phyloP scores from a whole-genome alignment of 2,113 vertebrate genomes.

The Dunckerocampus dactyliophorus region DNA sequence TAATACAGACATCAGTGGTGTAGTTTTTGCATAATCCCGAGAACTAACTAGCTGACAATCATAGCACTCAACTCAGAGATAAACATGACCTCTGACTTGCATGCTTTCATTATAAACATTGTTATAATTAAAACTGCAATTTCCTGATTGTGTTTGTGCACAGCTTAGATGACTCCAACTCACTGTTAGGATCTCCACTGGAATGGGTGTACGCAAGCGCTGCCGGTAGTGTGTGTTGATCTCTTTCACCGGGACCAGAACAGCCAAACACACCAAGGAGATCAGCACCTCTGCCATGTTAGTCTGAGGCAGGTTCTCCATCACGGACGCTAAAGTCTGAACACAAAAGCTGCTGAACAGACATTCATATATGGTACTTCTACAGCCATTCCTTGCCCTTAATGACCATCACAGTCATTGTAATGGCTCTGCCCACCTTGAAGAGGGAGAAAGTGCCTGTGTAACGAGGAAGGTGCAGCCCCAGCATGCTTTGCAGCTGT shows the following conservation, averaged over 20 bases:
- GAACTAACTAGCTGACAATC: no score
- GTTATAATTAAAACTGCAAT: no score
- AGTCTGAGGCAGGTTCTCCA: constrained; percentile 77
- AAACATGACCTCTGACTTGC: no score
- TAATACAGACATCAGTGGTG: no score
- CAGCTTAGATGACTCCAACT: constrained; percentile 47
- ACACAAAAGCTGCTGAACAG: constrained; percentile 17
- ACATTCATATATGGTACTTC: not conserved
- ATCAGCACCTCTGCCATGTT: constrained; percentile 82
- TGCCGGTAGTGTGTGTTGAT: constrained; percentile 81
- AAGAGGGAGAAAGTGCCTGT: constrained; percentile 85
- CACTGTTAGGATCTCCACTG: constrained; percentile 85
- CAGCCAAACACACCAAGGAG: constrained; percentile 79
- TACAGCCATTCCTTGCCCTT: not conserved
- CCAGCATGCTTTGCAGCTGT: constrained; percentile 86
- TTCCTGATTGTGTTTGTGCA: no score
- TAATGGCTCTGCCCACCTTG: constrained; percentile 66
- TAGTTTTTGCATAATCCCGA: no score
- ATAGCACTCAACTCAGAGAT: no score
- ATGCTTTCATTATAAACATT: no score
- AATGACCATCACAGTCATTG: not conserved
- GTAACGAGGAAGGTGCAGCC: constrained; percentile 80
- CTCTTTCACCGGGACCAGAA: constrained; percentile 85
- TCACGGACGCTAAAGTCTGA: constrained; percentile 83
- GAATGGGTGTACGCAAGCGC: constrained; percentile 81